Evolutionary conservation across 2,888 invertebrate species (phyloP).

Genomic region (Elysia crispata): DNA sequence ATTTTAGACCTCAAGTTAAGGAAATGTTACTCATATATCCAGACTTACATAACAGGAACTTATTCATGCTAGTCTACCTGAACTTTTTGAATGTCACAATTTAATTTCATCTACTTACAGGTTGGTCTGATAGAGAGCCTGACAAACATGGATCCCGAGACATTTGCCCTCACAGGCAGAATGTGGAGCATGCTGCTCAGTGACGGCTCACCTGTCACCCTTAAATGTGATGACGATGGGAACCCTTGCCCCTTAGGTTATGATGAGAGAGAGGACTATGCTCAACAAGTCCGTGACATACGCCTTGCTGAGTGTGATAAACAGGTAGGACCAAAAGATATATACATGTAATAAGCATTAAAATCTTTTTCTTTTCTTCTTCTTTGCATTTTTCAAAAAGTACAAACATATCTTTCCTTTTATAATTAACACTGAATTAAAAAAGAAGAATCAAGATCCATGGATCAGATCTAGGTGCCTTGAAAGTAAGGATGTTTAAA

Average conservation of each 20-base stretch:
- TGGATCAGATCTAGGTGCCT: too few species aligned
- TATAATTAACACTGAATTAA: too few species aligned
- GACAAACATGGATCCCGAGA: conserved; percentile 63
- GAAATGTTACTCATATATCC: too few species aligned
- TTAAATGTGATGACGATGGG: conserved; percentile 68
- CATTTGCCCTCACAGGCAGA: conserved; percentile 63
- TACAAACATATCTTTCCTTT: background rate
- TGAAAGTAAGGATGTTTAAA: too few species aligned
- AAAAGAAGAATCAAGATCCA: too few species aligned
- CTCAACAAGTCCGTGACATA: conserved; percentile 65
- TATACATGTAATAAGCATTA: background rate
- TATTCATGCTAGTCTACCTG: too few species aligned
- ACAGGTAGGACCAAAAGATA: conserved; percentile 64
- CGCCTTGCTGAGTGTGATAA: conserved; percentile 73
- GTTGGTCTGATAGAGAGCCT: conserved; percentile 71
- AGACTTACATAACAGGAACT: too few species aligned
- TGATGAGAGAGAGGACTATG: conserved; percentile 72
- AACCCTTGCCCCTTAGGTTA: conserved; percentile 64
- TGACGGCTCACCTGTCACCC: conserved; percentile 68
- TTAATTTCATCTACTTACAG: conserved; percentile 54
- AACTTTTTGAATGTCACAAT: too few species aligned
- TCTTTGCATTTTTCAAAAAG: background rate
- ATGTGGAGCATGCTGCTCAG: conserved; percentile 70
- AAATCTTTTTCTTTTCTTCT: background rate
- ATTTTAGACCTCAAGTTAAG: too few species aligned